Conservation (phyloP, 2,888 invertebrate species). For the Brachyopa scutellaris region DNA sequence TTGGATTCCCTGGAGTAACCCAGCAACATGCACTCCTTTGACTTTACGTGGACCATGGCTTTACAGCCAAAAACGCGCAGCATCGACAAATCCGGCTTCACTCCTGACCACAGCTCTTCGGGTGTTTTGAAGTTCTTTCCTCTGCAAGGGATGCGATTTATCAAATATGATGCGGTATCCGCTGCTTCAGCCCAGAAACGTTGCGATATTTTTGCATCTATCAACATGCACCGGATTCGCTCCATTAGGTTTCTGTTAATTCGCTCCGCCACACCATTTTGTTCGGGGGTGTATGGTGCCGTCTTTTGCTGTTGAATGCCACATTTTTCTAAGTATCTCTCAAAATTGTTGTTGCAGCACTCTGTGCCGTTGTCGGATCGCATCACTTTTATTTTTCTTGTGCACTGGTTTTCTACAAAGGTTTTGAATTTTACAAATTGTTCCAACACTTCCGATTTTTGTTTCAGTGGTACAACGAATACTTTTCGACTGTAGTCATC, state of each 20-base stretch:
- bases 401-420: slow-evolving; percentile 62
- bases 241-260: slow-evolving; percentile 73
- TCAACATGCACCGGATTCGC: slow-evolving; percentile 71
- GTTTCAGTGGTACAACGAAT: slow-evolving; percentile 56
- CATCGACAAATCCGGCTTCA: slow-evolving; percentile 55
- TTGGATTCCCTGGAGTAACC: slow-evolving; percentile 57
- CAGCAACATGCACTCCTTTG: slow-evolving; percentile 62
- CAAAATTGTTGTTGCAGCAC: slow-evolving; percentile 52
- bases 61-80: slow-evolving; percentile 69
- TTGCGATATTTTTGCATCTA: slow-evolving; percentile 58
- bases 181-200: slow-evolving; percentile 66
- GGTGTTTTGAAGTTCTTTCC: slow-evolving; percentile 41
- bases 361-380: slow-evolving; percentile 69
- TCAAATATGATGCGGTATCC: slow-evolving; percentile 58
- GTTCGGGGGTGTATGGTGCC: slow-evolving; percentile 57
- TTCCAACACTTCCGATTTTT: slow-evolving; percentile 51
- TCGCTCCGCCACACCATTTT: slow-evolving; percentile 65
- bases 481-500: slow-evolving; percentile 76
- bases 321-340: slow-evolving; percentile 38
- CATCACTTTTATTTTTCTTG: slow-evolving; percentile 56
- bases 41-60: slow-evolving; percentile 67
- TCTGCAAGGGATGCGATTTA: slow-evolving; percentile 67
- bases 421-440: slow-evolving; percentile 69
- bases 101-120: slow-evolving; percentile 63
- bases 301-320: slow-evolving; percentile 66